Evolutionary conservation across 2,113 vertebrate genomes (phyloP), one percentile per base, ranked within the genome.

Genomic region (Manacus vitellinus): DNA sequence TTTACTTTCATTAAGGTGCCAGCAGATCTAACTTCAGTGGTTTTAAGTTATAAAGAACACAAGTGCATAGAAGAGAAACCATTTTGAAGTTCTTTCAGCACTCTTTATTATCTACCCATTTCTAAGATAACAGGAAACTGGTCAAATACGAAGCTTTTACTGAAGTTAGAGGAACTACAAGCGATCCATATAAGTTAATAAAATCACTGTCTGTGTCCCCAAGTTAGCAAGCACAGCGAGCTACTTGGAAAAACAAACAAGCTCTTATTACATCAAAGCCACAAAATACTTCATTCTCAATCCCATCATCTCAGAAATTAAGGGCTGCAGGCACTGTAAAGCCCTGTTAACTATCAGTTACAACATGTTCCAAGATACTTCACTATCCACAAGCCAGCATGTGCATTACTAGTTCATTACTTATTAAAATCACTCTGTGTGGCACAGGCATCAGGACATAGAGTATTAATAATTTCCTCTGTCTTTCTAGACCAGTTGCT

Each of bases 371-470:
- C 85, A 67, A 80, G 47, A 33, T 63, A 84, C 22, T 87, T 84
- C 39, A 33, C 41, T 87, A 47, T 59, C 80, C 84, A 78, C 56
- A 92, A 91, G 44, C 14, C 76, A 82, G 37, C 39, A 86, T 23
- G 80, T n/a, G 46, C 59, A 78, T 71, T 82, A 85, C 30, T 55
- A 51, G 47, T 47, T 62, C 52, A 68, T 66, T 77, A 78, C 22
- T 95, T 83, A 89, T 75, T 55, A 62, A 91, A 85, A 91, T 66
- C 72, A 70, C 76, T 72, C 51, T 88, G 85, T 90, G 75, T 84
- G 89, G 86, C 27, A 88, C 4, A 6, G 33, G 11, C 67, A 37
- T 44, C 51, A 77, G 68, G 55, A 86, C 28, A 56, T 0, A 56
- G 13, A 46, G 14, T 41, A 84, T 33, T n/a, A 85, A 46, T 55